Evolutionary conservation across 1,140 invertebrate genomes (phyloP), one percentile per base, ranked within the genome.

Genomic region (Drosophila repletoides): DNA sequence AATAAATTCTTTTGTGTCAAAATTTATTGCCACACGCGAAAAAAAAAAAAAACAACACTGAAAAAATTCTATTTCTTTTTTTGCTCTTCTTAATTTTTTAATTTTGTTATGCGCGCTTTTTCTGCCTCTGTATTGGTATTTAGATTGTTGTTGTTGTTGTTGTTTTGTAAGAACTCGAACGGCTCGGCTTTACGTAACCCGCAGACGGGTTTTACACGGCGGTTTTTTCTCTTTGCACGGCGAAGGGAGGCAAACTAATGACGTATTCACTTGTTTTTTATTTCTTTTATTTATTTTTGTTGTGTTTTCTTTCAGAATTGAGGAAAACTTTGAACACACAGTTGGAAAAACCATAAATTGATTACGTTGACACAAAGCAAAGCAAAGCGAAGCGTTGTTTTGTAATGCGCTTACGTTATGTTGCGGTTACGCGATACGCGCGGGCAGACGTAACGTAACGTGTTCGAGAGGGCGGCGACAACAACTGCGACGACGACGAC

Each of bases 111-210:
- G n/a, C n/a, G 55, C 38, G 29, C 53, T 24, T 60, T 43, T 51
- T 15, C 26, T 49, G 43, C 29, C 24, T 43, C 2, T 24, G 28
- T 12, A 14, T 36, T 28, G 7, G 12, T 36, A 41, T 51, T 61
- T 55, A 46, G 22, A 15, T 53, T 58, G 52, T 33, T 74, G 51
- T 65, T 61, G 22, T 59, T 59, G 36, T 65, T 52, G 63, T 46
- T 67, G 80, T 84, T 84, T 86, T 84, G 61, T 84, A 86, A 84
- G 79, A 86, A 86, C 80, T 79, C 61, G n/a, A 79, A 71, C 65
- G 71, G 40, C 73, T 74, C 69, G 68, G 79, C 77, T 83, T 83
- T 83, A 83, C 77, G 77, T 83, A 83, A 83, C 79, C 65, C 77
- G 69, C 73, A 73, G 63, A 69, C 79, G 69, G 63, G 72, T 68